Base-by-base conservation (phyloP, 2,113 vertebrate species). In the Pollimyrus isidori region DNA sequence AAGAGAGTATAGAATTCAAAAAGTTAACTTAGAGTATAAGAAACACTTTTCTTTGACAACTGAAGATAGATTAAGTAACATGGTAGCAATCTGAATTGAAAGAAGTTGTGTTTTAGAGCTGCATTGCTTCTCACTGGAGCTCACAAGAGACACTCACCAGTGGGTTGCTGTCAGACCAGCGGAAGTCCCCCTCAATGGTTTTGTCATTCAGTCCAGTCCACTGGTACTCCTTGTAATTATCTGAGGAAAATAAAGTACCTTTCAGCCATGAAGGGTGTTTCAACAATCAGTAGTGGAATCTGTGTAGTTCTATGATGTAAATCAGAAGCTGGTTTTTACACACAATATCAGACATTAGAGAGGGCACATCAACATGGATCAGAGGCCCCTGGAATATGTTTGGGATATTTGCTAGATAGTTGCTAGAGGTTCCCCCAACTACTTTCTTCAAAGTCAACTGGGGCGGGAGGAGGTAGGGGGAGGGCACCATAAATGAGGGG, bases 141-240 rank as follows among this genome's bases (percentile, higher is more conserved):
- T 50, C 39, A n/a, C 10, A 23, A 52, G 49, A 86, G 9, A 35
- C 11, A 5, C 97, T 97, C 92, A 99, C 98, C 97, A 99, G 91
- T 45, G 97, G 97, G 91, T 95, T 97, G 6, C 98, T 97, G 0
- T 99, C 98, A 0, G 98, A 98, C 98, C 98, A 99, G 93, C 96
- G 96, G 94, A 99, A 99, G 84, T 99, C 98, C 46, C 97, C 97
- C 91, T 98, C 98, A 2, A 99, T 98, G 89, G 97, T 99, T 15
- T 96, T 94, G 94, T 98, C 98, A 2, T 98, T 99, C 30, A 99
- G 92, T n/a, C 98, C 98, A 0, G 97, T 97, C 98, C 98, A 99
- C 91, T 99, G 98, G 92, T 99, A 98, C 6, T 99, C 98, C 91
- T 91, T 94, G 94, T 97, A 99, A 86, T 94, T 96, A 89, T 96